Evolutionary conservation across 2,113 vertebrate species (phyloP).

Genomic region (Tupaia tana): DNA sequence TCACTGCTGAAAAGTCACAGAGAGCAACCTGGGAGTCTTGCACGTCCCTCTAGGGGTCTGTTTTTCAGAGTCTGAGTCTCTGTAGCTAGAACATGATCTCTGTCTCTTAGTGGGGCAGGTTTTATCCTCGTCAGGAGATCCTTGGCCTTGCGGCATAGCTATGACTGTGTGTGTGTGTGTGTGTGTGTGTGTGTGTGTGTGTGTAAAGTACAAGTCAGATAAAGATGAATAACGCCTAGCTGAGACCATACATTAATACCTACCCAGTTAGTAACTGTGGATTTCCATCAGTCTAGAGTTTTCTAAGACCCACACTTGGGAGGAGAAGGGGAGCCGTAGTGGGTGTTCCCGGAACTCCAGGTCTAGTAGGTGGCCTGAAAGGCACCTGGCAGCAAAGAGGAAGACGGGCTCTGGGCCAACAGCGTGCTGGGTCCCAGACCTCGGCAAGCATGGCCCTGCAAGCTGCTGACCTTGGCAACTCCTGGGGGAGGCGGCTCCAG

Average conservation of each 20-base stretch:
- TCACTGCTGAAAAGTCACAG: fast-evolving
- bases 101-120: background rate
- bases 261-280: background rate
- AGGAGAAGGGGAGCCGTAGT: fast-evolving
- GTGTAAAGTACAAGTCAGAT: too few species aligned
- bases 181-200: background rate
- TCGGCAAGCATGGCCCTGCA: too few species aligned
- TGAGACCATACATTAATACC: fast-evolving
- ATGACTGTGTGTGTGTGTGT: background rate
- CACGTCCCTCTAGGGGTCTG: background rate
- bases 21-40: background rate
- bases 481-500: background rate
- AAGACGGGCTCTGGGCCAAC: background rate
- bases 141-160: background rate
- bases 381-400: background rate
- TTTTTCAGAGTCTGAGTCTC: background rate
- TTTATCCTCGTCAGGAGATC: background rate
- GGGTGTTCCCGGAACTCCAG: fast-evolving
- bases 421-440: background rate
- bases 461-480: background rate
- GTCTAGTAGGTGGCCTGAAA: too few species aligned
- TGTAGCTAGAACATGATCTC: background rate
- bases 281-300: background rate
- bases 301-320: background rate
- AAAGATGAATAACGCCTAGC: background rate